Evolutionary conservation across 2,113 vertebrate species (phyloP), one percentile per base, ranked within the genome.

Genomic region (Ictidomys tridecemlineatus): DNA sequence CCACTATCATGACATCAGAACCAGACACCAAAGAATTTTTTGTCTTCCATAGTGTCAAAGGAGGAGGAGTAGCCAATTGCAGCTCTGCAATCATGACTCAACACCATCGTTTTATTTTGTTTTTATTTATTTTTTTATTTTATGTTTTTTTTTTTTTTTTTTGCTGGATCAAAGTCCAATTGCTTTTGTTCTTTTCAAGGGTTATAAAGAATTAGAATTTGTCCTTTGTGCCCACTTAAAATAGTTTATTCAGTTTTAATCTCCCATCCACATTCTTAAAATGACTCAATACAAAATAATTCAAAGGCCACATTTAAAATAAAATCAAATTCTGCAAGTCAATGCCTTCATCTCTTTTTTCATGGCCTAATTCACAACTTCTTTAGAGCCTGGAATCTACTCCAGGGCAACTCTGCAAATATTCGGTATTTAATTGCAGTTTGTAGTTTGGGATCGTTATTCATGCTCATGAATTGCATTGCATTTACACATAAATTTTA

Each of bases 401-500:
- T 97, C 39, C 48, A 85, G 92, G 95, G 89, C 53, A 92, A 88
- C 22, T 89, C 69, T 91, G 79, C 24, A 89, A 94, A 90, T 92
- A 97, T 82, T 95, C 90, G 88, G 61, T 94, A 51, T 93, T 97
- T 94, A 93, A 97, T 93, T 94, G 96, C 42, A 94, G 87, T 89
- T 96, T 96, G 67, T 92, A 93, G 91, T 85, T 97, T 69, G 69
- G 87, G 90, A 78, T 89, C 24, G 13, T 97, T 95, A 91, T 97
- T 96, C 85, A 89, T 96, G 61, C 30, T 83, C n/a, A 93, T 83
- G 76, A 97, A 73, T n/a, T 92, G 53, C 84, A 88, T 70, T 93
- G 92, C 90, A 86, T 96, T 98, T 91, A 88, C 95, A 97, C 93
- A 96, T 91, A 92, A 97, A 96, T 96, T 97, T 96, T 95, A 83